A percentile compares a stretch with the other conserved stretches of the same genome.
These are phyloP conservation scores for Teleopsis dalmanni DNA, from an alignment of 1,140 invertebrate species.

Conservation along the genomic window DNA sequence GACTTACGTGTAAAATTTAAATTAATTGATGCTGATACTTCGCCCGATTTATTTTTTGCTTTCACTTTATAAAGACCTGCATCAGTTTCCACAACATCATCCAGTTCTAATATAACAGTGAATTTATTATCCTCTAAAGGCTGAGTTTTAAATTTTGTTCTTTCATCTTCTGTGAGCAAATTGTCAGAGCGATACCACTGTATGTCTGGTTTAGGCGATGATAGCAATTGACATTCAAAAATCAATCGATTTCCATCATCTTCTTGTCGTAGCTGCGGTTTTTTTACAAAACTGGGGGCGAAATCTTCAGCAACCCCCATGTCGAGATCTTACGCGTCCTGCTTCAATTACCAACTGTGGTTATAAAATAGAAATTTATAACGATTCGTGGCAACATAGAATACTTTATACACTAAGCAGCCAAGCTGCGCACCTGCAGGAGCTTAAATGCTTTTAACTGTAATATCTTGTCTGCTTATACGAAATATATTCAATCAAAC, in stretches of 20 bases:
- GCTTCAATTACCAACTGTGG: too few relatives aligned
- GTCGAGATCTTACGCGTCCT: conserved; percentile 8
- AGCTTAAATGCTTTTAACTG: too few relatives aligned
- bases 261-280: conserved; percentile 90
- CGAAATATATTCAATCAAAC: too few relatives aligned
- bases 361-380: too few relatives aligned
- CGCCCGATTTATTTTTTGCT: conserved; percentile 95
- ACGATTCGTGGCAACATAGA: too few relatives aligned
- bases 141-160: conserved; percentile 80
- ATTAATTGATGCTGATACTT: conserved; percentile 96
- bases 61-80: conserved; percentile 96
- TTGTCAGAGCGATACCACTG: conserved; percentile 85
- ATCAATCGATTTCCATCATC: conserved; percentile 92
- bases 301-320: conserved; percentile 68
- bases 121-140: conserved; percentile 79
- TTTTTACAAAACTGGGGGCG: conserved; percentile 94
- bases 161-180: conserved; percentile 68
- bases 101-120: conserved; percentile 83
- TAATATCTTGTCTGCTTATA: too few relatives aligned
- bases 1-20: conserved; percentile 98
- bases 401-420: too few relatives aligned
- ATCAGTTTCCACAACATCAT: conserved; percentile 92
- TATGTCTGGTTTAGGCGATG: conserved; percentile 82
- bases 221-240: conserved; percentile 88
- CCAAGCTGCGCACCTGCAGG: too few relatives aligned